Percentiles rank a stretch among this genome's conserved stretches.
These are phyloP conservation scores for Falco columbarius DNA, from an alignment of 2,797 vertebrate genomes.

Conservation along the genomic window DNA sequence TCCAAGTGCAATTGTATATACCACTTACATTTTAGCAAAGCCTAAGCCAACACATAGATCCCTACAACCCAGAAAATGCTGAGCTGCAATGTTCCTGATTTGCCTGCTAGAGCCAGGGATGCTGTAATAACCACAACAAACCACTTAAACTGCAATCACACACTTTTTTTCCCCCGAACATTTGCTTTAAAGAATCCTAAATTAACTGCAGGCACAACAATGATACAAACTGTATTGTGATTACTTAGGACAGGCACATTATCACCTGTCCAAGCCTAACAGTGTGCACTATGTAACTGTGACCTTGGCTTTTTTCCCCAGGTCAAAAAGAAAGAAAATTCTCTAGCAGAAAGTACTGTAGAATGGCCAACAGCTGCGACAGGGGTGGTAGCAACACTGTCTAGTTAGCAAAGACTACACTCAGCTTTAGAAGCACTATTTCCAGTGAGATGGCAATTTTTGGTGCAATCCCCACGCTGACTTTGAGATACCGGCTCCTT, in stretches of 20 bases:
- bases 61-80: slow-evolving; percentile 69
- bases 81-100: slow-evolving; percentile 54
- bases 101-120: slow-evolving; percentile 40
- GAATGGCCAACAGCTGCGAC: background rate
- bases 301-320: background rate
- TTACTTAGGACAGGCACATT: background rate
- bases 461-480: background rate
- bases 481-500: background rate
- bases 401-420: background rate
- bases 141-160: background rate
- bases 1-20: slow-evolving; percentile 43
- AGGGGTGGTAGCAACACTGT: background rate
- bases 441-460: background rate
- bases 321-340: background rate
- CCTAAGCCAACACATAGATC: slow-evolving; percentile 71
- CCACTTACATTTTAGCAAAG: slow-evolving; percentile 37
- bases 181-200: background rate
- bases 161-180: rapidly evolving
- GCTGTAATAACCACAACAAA: background rate
- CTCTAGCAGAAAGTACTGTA: background rate
- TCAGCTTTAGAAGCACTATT: background rate
- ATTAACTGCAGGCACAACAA: background rate
- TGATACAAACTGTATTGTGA: background rate
- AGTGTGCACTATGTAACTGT: background rate
- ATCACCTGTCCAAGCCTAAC: background rate